Evolutionary conservation across 2,888 invertebrate genomes (phyloP).

Genomic region (Hemistola chrysoprasaria): DNA sequence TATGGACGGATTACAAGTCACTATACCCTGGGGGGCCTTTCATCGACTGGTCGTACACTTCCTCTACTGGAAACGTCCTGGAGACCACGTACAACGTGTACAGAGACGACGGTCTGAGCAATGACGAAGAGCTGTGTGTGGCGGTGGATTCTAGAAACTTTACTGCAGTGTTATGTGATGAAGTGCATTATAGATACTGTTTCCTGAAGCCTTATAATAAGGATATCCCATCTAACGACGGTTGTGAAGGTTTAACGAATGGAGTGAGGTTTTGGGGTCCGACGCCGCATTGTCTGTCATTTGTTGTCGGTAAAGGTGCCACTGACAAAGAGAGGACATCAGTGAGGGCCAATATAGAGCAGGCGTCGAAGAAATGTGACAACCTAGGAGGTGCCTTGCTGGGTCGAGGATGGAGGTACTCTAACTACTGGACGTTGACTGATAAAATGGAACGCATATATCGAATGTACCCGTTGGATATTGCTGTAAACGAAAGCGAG

Average conservation of each 20-base stretch:
- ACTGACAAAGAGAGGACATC: slow-evolving; percentile 32
- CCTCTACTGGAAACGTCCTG: slow-evolving; percentile 48
- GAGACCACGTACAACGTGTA: slow-evolving; percentile 46
- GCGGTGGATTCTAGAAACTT: slow-evolving; percentile 55
- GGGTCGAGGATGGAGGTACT: slow-evolving; percentile 68
- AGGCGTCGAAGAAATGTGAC: slow-evolving; percentile 37
- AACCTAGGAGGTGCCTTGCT: slow-evolving; percentile 54
- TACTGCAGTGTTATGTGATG: slow-evolving; percentile 57
- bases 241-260: slow-evolving; percentile 44
- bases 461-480: slow-evolving; percentile 54
- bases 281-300: slow-evolving; percentile 54
- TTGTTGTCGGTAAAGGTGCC: slow-evolving; percentile 43
- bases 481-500: slow-evolving; percentile 44
- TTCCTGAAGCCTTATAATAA: slow-evolving; percentile 56
- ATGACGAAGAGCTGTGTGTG: slow-evolving; percentile 59
- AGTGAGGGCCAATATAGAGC: slow-evolving; percentile 66
- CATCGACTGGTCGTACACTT: slow-evolving; percentile 62
- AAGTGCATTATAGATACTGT: slow-evolving; percentile 63
- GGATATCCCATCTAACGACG: slow-evolving; percentile 32
- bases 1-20: slow-evolving; percentile 72
- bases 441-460: slow-evolving; percentile 15
- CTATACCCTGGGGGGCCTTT: slow-evolving; percentile 69
- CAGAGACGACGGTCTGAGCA: slow-evolving; percentile 36
- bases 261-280: slow-evolving; percentile 58
- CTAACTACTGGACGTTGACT: slow-evolving; percentile 47